Base-by-base conservation (phyloP, 2,797 vertebrate genomes). In the Paratrypauchen microcephalus region DNA sequence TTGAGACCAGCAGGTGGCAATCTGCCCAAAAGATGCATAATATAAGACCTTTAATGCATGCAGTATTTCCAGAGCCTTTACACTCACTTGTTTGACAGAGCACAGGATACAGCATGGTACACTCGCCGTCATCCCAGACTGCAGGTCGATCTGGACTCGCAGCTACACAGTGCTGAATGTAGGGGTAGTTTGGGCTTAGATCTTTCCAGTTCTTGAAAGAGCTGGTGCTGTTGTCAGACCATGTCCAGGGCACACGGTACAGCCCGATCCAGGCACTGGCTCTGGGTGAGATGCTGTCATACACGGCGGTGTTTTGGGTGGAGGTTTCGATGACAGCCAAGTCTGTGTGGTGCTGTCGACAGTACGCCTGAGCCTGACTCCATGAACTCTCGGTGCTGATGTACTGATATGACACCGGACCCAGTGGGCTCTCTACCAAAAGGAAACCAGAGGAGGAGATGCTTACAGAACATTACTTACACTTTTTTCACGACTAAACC, bases 31-130 rank as follows among this genome's bases (percentile, higher is more conserved):
- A 4, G 4, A 45, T 4, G 41, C 41, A 45, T 15, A 13, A 13
- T 41, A 41, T 41, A 45, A 15, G 3, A 15, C 41, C 12, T 45
- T 45, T 45, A 45, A 45, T 45, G 3, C 15, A 4, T 45, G 3
- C 1, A 13, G 24, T 26, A 26, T 26, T 1, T 15, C 12, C 13
- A 16, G 4, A 45, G 41, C 41, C 13, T 52, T 56, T 24, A 56
- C 26, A 24, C n/a, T 71, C 24, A 78, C 72, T 61, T 62, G 59
- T n/a, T 8, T 78, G 76, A 48, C 76, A 78, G 60, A 71, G 18
- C 21, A 58, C 64, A 18, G 18, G 8, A 1, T 0, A 0, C 6
- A 36, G 0, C 0, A 0, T 0, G 0, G 0, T 0, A 52, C 65
- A 74, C 0, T 0, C 0, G 0, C 0, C 2, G 0, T 71, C 76